These are phyloP conservation scores for Neomorphus geoffroyi DNA, from an alignment of 2,797 vertebrate genomes.

Conservation along the genomic window DNA sequence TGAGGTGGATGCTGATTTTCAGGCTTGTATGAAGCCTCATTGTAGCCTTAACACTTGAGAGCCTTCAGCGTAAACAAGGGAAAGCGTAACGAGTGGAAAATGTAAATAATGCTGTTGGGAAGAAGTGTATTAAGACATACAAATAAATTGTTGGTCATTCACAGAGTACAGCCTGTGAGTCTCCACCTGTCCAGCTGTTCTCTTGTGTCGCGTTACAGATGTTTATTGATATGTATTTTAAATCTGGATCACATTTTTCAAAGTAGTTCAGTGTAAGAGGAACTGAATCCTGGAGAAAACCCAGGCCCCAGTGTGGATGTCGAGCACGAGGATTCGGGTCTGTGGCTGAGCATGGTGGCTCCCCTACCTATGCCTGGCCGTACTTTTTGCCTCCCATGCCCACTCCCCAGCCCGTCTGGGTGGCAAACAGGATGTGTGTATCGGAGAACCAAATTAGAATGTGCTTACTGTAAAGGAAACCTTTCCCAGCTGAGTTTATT, in stretches of 20 bases:
- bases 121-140: background rate
- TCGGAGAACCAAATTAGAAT: background rate
- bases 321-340: background rate
- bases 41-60: background rate
- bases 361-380: background rate
- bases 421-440: conserved; percentile 25
- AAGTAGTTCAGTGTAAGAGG: background rate
- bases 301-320: background rate
- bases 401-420: background rate
- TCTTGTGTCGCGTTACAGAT: background rate
- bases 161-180: background rate
- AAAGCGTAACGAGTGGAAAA: background rate
- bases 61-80: background rate
- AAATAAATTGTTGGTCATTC: background rate
- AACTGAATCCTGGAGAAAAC: background rate
- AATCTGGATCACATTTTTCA: background rate
- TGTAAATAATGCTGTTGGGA: background rate
- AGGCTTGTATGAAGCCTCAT: background rate
- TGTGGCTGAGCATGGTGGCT: fast-evolving
- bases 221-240: background rate
- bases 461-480: conserved; percentile 17
- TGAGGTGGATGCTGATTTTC: background rate
- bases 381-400: background rate
- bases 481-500: conserved; percentile 12
- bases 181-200: background rate